A percentile compares a stretch with the other conserved stretches of the same genome.
phyloP scores from a whole-genome alignment of 53 echinoderm and acorn worm species.

The Echinometra lucunter region DNA sequence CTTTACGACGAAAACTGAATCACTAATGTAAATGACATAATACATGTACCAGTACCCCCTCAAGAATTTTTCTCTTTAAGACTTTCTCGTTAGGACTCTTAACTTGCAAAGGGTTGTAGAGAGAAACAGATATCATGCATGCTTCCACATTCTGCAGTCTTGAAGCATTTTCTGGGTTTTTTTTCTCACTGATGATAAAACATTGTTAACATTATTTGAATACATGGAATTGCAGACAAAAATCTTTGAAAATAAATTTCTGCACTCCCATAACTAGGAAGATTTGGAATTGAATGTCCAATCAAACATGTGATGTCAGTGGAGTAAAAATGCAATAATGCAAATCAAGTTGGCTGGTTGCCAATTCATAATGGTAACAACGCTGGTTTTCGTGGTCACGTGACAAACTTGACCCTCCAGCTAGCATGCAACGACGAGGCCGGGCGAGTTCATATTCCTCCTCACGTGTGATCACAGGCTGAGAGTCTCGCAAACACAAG shows the following conservation, averaged over 20 bases:
- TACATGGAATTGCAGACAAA: too few species aligned
- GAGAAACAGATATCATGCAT: neutral
- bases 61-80: too few species aligned
- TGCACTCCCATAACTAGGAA: neutral
- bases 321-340: neutral
- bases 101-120: neutral
- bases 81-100: neutral
- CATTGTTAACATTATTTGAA: too few species aligned
- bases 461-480: neutral
- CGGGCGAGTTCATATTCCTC: conserved; percentile 27
- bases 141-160: neutral
- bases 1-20: neutral
- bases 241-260: too few species aligned
- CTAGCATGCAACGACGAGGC: neutral
- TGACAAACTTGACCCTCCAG: conserved; percentile 37
- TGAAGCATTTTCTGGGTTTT: too few species aligned
- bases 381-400: neutral
- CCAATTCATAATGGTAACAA: conserved; percentile 41
- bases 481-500: neutral
- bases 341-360: conserved; percentile 32
- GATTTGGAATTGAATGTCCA: neutral
- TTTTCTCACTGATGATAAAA: too few species aligned
- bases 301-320: neutral
- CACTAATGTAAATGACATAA: neutral
- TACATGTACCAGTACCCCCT: too few species aligned